phyloP scores from a whole-genome alignment of 2,113 vertebrate genomes.

The Meriones unguiculatus region DNA sequence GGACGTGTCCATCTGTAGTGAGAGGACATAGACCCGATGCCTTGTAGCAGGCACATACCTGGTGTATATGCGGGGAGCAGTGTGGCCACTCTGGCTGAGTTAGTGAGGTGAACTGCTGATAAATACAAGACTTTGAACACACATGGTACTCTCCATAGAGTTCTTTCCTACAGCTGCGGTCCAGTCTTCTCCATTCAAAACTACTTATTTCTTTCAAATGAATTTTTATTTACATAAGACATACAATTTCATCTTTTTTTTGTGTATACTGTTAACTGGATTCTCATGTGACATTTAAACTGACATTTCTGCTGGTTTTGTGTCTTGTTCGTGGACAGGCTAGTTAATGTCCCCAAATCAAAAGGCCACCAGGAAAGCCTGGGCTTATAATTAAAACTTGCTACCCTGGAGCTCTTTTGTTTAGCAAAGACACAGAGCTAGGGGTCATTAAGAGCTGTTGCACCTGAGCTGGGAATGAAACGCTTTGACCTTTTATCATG shows the following conservation, averaged over 20 bases:
- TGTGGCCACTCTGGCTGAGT: not conserved
- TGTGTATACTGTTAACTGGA: constrained; percentile 15
- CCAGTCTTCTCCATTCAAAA: not conserved
- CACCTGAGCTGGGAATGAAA: constrained; percentile 44
- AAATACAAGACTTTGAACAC: not conserved
- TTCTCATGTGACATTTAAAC: constrained; percentile 40
- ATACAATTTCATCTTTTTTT: constrained; percentile 9
- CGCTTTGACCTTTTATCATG: constrained; percentile 67
- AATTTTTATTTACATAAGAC: constrained; percentile 40
- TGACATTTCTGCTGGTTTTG: constrained; percentile 57
- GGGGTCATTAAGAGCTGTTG: constrained; percentile 30
- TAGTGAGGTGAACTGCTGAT: not conserved
- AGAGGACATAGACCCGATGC: not conserved
- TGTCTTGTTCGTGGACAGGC: constrained; percentile 52
- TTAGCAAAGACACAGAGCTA: not conserved
- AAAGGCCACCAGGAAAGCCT: constrained; percentile 25
- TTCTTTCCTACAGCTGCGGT: not conserved
- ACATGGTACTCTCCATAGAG: not conserved
- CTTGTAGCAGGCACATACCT: not conserved
- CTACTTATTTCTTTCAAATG: not conserved
- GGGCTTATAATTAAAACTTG: constrained; percentile 42
- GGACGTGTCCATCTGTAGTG: too few species aligned
- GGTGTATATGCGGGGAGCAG: not conserved
- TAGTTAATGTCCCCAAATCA: constrained; percentile 53
- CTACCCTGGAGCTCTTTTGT: constrained; percentile 26